Base-by-base conservation (phyloP, 2,888 invertebrate species). In the Eilema sororculum region DNA sequence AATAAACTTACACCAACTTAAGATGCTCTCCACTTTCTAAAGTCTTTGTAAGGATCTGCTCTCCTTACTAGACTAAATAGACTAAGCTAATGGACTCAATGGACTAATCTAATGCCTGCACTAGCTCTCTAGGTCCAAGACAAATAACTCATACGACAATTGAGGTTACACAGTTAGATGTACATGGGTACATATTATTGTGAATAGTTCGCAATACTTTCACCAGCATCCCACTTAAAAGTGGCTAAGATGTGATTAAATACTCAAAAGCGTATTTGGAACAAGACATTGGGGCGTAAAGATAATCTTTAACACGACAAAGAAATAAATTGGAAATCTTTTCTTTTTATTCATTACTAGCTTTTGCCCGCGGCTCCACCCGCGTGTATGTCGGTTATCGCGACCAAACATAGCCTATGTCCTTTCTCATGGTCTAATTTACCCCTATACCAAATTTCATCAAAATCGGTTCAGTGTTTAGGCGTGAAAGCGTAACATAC, bases 91-190 rank as follows among this genome's bases (percentile, higher is more conserved):
- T n/a, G n/a, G 57, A 20, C 57, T 8, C 46, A 73, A 79, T 70
- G 68, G 69, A 67, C 9, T 46, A 22, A 65, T 65, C 64, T 65
- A 65, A 66, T 62, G 56, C 41, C 28, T 37, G 52, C 62, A 71
- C 62, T 28, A 70, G 28, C 22, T 41, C 62, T 70, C 61, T 63
- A 67, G 63, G 63, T 65, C 61, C 67, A 68, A 71, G 73, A 79
- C 79, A 83, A 85, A 86, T 80, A 76, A 79, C 74, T 78, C 78
- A 74, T 78, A 77, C 66, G 69, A 73, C 77, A 76, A 87, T 88
- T 81, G 87, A 82, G 87, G 87, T 87, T 81, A 88, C 86, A 84
- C 76, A 80, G 85, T 83, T 75, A 71, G 72, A 72, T 71, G 74
- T 73, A 80, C 79, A 80, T 75, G 74, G 74, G 76, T 75, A 81